A percentile compares a stretch with the other conserved stretches of the same genome.
Evolutionary conservation across 2,888 invertebrate genomes (phyloP).

Genomic region (Xestia rhomboidea): DNA sequence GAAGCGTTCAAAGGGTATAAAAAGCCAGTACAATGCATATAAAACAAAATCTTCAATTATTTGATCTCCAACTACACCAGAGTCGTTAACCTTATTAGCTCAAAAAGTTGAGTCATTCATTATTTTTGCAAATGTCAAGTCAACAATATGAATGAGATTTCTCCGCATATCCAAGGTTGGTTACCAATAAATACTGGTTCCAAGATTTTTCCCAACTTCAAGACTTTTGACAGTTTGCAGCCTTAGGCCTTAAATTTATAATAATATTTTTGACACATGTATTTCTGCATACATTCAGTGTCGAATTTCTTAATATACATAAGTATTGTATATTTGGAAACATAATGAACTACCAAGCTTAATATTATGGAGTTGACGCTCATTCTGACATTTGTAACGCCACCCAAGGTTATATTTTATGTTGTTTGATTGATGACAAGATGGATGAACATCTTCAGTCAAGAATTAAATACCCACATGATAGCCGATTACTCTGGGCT

Average conservation of each 20-base stretch:
- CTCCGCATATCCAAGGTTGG: constrained; percentile 27
- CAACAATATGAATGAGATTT: constrained; percentile 49
- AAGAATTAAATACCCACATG: background rate
- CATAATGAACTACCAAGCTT: constrained; percentile 61
- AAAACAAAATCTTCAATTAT: constrained; percentile 11
- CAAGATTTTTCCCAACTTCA: constrained; percentile 17
- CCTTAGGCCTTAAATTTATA: constrained; percentile 42
- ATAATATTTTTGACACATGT: constrained; percentile 40
- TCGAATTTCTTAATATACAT: constrained; percentile 47
- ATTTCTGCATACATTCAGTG: constrained; percentile 50
- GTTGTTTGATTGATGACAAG: constrained; percentile 9
- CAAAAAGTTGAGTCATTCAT: constrained; percentile 15
- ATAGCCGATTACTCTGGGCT: too few relatives aligned
- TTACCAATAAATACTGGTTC: constrained; percentile 26
- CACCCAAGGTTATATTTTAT: constrained; percentile 73
- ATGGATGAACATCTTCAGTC: background rate
- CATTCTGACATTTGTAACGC: constrained; percentile 78
- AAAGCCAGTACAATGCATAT: constrained; percentile 34
- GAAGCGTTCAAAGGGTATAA: constrained; percentile 22
- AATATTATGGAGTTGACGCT: constrained; percentile 44
- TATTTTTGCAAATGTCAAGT: constrained; percentile 27
- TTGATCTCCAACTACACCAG: constrained; percentile 49
- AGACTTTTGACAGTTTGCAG: constrained; percentile 42
- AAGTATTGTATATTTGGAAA: constrained; percentile 51
- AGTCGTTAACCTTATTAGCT: background rate